Conservation (phyloP, 2,113 vertebrate genomes). For the Poicephalus meyeri region DNA sequence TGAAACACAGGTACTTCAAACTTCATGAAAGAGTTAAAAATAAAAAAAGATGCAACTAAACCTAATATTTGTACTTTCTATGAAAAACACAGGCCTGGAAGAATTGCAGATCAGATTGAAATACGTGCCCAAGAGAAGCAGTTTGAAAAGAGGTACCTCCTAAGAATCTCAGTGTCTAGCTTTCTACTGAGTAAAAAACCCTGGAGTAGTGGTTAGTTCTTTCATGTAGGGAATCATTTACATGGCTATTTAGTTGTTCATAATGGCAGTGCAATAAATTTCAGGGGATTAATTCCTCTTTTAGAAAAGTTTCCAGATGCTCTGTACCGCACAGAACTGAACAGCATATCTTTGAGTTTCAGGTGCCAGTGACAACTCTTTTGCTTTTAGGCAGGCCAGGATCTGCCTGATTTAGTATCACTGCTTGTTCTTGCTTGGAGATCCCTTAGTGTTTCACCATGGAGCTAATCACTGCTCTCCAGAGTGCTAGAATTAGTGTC, state of each 20-base stretch:
- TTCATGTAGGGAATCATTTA: constrained; percentile 9
- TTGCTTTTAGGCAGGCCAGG: background rate
- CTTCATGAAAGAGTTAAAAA: background rate
- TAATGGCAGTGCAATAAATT: background rate
- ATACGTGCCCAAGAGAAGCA: background rate
- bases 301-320: background rate
- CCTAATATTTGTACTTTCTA: background rate
- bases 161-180: constrained; percentile 28
- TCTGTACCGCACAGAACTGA: background rate
- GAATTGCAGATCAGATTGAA: background rate
- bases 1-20: background rate
- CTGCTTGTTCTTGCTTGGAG: background rate
- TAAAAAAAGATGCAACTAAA: background rate
- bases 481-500: background rate
- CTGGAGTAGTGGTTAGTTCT: constrained; percentile 47
- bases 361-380: background rate
- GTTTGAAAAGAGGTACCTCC: background rate
- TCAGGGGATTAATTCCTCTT: background rate
- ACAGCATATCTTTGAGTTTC: background rate
- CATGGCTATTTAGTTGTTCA: constrained; percentile 20
- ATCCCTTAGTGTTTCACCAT: background rate
- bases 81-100: background rate
- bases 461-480: background rate
- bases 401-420: background rate
- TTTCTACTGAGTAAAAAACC: constrained; percentile 38